Evolutionary conservation across 2,797 vertebrate species (phyloP), one percentile per base, ranked within the genome.

Genomic region (Falco rusticolus): DNA sequence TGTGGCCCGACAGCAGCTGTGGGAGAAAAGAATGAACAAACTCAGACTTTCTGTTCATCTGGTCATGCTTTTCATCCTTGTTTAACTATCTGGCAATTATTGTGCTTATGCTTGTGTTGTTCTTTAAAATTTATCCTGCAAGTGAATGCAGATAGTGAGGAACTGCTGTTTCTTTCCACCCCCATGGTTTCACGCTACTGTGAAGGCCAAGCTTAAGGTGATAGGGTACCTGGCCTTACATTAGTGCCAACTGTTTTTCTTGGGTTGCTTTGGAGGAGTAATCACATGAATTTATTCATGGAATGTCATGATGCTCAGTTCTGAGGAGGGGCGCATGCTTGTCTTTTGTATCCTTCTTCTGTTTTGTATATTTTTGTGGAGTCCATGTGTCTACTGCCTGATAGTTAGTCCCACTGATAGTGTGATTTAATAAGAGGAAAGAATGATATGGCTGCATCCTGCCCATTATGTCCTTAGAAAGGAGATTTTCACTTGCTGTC

Each of bases 381-480:
- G 83, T 94, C 92, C 83, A 47, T 87, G 88, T 28, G 71, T 96
- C 89, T 96, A 94, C 93, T 97, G 90, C 81, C 90, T 97, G 93
- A 95, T 89, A 92, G 93, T 96, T 98, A 97, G 95, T 97, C 94
- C 93, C 94, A 96, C 68, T 61, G 90, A 97, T 80, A 96, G 90
- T 92, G 92, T 95, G 93, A 95, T 88, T 95, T 96, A 97, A 97
- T 97, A 96, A 95, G 93, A 95, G 92, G 71, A 95, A 97, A 97
- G 93, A 95, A 92, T 91, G 63, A 63, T 86, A 83, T 89, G 64
- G 64, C 51, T 96, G 81, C 95, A 97, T 97, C 97, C 96, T 97
- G 97, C 97, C 96, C 94, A 97, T 97, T 98, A 97, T 91, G 82
- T 91, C 95, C 94, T 96, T 83, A 96, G 96, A 96, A 97, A 96